These are phyloP conservation scores for Troilus luridus DNA, from an alignment of 2,888 invertebrate species.

Conservation along the genomic window DNA sequence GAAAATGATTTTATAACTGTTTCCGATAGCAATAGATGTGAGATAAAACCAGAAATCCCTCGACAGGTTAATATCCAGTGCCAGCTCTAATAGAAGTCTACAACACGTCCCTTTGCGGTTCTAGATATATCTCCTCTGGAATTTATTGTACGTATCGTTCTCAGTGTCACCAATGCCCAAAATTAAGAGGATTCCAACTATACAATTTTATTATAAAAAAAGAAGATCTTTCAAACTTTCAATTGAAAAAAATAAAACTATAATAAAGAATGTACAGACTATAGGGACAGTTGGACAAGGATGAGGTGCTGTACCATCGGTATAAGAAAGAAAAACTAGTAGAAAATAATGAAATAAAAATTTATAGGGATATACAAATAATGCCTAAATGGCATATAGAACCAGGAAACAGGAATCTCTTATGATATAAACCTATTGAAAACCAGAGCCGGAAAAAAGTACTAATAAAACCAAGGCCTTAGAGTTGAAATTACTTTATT, in stretches of 20 bases:
- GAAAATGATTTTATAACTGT: neutral
- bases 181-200: neutral
- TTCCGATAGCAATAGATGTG: neutral
- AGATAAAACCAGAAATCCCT: neutral
- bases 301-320: too few relatives aligned
- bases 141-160: neutral
- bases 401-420: too few relatives aligned
- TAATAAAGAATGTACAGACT: too few relatives aligned
- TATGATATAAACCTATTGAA: too few relatives aligned
- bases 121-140: neutral
- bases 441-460: too few relatives aligned
- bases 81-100: neutral
- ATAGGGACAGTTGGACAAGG: too few relatives aligned
- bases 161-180: neutral
- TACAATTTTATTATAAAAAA: neutral
- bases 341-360: too few relatives aligned
- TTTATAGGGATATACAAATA: too few relatives aligned
- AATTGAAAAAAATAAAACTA: neutral
- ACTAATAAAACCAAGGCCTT: too few relatives aligned
- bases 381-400: too few relatives aligned
- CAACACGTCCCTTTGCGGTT: neutral
- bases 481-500: too few relatives aligned
- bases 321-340: too few relatives aligned
- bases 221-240: neutral
- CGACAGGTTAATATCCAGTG: neutral